These are phyloP conservation scores for Chaetura pelagica DNA, from an alignment of 2,113 vertebrate species.

Conservation along the genomic window DNA sequence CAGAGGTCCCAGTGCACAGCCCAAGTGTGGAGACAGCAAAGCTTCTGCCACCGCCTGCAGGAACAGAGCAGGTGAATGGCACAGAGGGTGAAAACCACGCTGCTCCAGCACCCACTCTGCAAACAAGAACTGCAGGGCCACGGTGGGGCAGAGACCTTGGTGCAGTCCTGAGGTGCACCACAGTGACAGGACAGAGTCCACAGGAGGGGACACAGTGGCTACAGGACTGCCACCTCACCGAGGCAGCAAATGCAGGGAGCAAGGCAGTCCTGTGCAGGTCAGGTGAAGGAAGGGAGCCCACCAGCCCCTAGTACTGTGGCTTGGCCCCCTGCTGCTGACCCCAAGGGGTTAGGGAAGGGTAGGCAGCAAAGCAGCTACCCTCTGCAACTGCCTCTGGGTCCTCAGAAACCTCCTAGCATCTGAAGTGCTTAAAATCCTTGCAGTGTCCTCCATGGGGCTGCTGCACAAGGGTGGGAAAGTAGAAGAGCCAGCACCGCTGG, in stretches of 20 bases:
- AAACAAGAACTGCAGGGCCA: neutral
- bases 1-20: neutral
- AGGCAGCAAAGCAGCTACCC: neutral
- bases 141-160: rapidly evolving
- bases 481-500: neutral
- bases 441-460: neutral
- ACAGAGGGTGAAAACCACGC: neutral
- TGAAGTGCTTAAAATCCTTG: neutral
- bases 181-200: neutral
- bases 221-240: neutral
- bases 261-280: neutral
- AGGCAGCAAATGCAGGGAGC: neutral
- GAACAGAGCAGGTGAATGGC: neutral
- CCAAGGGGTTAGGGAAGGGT: neutral
- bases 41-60: neutral
- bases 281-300: neutral
- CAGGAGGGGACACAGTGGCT: rapidly evolving
- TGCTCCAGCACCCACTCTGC: neutral
- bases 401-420: neutral
- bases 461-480: neutral
- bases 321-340: neutral
- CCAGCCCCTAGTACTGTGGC: neutral
- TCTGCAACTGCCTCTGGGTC: rapidly evolving
- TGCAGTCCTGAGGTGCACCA: neutral
- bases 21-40: rapidly evolving